Conservation (phyloP, 2,113 vertebrate species). For the Mormyrus iriodes region DNA sequence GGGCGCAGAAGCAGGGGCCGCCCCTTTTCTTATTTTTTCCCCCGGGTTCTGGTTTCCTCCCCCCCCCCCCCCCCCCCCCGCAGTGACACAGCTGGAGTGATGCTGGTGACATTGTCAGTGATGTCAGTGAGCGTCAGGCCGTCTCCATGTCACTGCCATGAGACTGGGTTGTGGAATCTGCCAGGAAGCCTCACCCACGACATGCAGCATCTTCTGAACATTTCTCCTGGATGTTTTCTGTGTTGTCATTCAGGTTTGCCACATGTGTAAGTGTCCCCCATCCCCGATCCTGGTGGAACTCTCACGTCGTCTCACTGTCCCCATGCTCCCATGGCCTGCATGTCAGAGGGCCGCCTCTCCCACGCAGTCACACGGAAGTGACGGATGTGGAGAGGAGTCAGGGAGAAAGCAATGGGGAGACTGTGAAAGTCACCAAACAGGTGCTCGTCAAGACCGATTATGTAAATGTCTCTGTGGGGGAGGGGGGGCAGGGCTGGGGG, state of each 20-base stretch:
- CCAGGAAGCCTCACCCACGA: neutral
- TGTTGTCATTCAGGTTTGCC: neutral
- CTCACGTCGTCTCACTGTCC: neutral
- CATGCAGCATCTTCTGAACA: neutral
- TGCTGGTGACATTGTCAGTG: neutral
- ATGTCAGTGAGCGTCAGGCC: neutral
- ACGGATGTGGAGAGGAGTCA: neutral
- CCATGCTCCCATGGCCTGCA: neutral
- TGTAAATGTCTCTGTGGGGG: neutral
- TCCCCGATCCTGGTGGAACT: neutral
- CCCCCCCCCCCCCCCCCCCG: neutral
- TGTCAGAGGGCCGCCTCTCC: neutral
- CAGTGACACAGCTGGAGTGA: neutral
- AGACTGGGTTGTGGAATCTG: neutral
- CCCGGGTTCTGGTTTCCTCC: neutral
- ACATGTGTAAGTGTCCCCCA: neutral
- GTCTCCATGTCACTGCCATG: neutral
- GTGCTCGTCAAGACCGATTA: conserved; percentile 5
- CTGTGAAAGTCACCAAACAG: conserved; percentile 4
- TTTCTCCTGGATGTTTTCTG: neutral
- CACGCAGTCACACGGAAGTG: neutral
- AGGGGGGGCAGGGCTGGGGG: neutral
- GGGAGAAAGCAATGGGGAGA: neutral
- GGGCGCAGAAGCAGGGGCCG: neutral
- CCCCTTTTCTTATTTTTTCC: neutral